Conservation (phyloP, 1,140 invertebrate genomes). For the Drosophila mayri region DNA sequence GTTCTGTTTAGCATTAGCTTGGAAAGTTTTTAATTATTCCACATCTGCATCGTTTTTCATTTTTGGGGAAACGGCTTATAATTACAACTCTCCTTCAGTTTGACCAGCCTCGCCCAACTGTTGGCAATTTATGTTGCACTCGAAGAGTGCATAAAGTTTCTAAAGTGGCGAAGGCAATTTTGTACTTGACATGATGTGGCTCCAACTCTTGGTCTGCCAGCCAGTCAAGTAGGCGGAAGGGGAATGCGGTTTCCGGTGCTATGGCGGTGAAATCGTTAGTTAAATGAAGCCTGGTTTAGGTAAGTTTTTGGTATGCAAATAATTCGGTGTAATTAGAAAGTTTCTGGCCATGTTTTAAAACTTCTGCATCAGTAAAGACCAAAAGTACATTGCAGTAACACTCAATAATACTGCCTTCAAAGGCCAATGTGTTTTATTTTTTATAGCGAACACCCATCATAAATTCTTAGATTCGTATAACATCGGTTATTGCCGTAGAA, state of each 20-base stretch:
- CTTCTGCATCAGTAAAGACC: conserved; percentile 5
- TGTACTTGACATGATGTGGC: conserved; percentile 75
- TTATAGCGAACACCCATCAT: neutral
- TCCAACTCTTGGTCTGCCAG: conserved; percentile 30
- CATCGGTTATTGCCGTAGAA: conserved; percentile 27
- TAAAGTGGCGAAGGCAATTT: conserved; percentile 75
- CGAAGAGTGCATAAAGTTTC: conserved; percentile 70
- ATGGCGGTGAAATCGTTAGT: conserved; percentile 48
- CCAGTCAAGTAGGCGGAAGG: conserved; percentile 29
- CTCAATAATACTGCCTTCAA: neutral
- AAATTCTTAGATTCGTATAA: neutral
- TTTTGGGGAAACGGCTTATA: conserved; percentile 17
- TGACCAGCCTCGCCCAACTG: conserved; percentile 52
- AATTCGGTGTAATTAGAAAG: conserved; percentile 50
- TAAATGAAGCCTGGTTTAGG: conserved; percentile 60
- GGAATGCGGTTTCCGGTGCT: conserved; percentile 20
- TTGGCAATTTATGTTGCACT: conserved; percentile 76
- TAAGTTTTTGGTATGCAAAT: conserved; percentile 46
- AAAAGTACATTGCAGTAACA: neutral
- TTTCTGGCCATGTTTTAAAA: conserved; percentile 42
- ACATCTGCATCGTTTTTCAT: conserved; percentile 8
- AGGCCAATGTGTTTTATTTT: neutral
- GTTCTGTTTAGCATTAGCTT: neutral
- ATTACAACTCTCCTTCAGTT: conserved; percentile 29
- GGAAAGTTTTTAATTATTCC: conserved; percentile 42